Base-by-base conservation (phyloP, 1,140 invertebrate genomes). In the Neomicropteryx cornuta region DNA sequence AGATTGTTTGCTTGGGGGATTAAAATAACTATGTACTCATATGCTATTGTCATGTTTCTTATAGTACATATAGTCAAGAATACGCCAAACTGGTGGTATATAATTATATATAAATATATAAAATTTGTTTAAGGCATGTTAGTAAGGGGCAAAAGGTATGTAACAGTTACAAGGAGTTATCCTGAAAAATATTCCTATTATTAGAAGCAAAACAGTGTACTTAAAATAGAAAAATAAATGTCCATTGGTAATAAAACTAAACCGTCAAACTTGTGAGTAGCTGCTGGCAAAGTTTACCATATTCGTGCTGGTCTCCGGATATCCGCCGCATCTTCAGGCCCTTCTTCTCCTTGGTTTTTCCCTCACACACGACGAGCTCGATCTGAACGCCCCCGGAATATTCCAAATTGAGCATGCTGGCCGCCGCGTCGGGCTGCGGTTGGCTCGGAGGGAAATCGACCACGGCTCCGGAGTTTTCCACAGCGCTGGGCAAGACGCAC, bases 301-400 rank as follows among this genome's bases (percentile, higher is more conserved):
- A 94, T 54, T 90, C 84, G 41, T 83, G 70, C 58, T 88, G 85
- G 63, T 95, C 89, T 2, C 91, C 91, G 0, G 88, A 92, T 43
- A 95, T 89, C 55, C 88, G 71, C 39, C 89, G 66, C 74, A 95
- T 80, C 53, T 92, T 92, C 40, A 95, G 73, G 5, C 88, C 86
- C 47, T 88, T 90, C 30, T 79, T 76, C 52, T 83, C 79, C 43
- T 76, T 75, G 33, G 68, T 72, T 42, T 80, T 81, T 18, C 77
- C 79, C 48, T 86, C 79, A 52, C 77, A 86, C 1, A 92, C 78
- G 49, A 87, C 79, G 43, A 93, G 56, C 55, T 92, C 87, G 32
- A 92, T 89, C 58, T 91, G 84, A 45, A 91, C 79, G 3, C 87
- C 87, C 3, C 82, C 83, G 0, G 83, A 85, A 56, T 87, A 87